Percentiles rank a stretch among this genome's conserved stretches.
phyloP scores from a whole-genome alignment of 2,888 invertebrate genomes.

The Andrena trimmerana region DNA sequence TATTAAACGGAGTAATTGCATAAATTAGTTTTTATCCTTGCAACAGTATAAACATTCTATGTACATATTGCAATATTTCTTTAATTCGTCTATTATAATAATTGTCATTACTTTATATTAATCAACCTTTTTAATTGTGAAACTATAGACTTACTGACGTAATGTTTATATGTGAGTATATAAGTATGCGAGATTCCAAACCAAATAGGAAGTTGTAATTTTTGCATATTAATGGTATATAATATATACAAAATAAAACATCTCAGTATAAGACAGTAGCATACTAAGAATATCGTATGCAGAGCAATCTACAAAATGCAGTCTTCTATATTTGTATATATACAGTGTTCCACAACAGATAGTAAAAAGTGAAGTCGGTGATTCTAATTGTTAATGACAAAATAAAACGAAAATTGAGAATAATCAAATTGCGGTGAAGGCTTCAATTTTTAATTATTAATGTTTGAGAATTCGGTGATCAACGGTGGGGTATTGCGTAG shows the following conservation, averaged over 20 bases:
- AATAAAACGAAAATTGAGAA: too few species aligned
- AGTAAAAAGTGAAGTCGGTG: too few species aligned
- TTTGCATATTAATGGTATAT: constrained; percentile 42
- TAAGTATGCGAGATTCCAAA: constrained; percentile 19
- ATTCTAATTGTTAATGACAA: too few species aligned
- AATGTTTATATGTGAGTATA: constrained; percentile 9
- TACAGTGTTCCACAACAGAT: too few species aligned
- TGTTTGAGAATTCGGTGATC: too few species aligned
- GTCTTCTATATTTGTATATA: too few species aligned
- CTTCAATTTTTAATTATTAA: too few species aligned
- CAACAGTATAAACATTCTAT: constrained; percentile 32
- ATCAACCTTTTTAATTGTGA: constrained; percentile 1
- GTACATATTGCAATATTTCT: constrained; percentile 12
- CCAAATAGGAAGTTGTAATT: constrained; percentile 18
- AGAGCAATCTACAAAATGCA: not conserved
- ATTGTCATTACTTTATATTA: constrained; percentile 13
- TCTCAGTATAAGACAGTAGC: constrained; percentile 18
- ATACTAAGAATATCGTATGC: constrained; percentile 8
- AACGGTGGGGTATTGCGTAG: too few species aligned
- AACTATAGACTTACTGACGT: constrained; percentile 18
- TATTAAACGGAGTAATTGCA: constrained; percentile 45
- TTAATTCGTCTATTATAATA: constrained; percentile 16
- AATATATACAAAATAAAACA: constrained; percentile 10
- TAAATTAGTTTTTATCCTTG: constrained; percentile 49
- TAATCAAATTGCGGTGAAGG: too few species aligned